Evolutionary conservation across 1,140 invertebrate species (phyloP).

Genomic region (Drosophila nannoptera): DNA sequence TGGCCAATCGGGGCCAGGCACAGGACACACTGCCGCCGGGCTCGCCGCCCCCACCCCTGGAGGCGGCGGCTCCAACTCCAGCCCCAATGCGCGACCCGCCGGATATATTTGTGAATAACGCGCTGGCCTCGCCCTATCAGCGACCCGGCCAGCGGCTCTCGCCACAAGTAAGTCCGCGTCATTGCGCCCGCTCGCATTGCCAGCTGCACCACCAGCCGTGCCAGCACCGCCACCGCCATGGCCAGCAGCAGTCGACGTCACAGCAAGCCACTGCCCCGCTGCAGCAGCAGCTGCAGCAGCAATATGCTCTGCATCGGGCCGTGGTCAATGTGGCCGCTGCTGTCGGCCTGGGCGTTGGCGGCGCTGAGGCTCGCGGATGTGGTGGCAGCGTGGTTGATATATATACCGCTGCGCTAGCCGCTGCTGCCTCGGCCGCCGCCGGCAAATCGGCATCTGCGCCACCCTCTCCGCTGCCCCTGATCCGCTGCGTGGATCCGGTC

Average conservation of each 20-base stretch:
- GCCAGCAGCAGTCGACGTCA: constrained; percentile 27
- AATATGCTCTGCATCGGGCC: constrained; percentile 58
- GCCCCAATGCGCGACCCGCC: constrained; percentile 58
- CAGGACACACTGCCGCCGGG: constrained; percentile 50
- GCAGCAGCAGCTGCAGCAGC: constrained; percentile 23
- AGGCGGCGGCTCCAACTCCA: constrained; percentile 6
- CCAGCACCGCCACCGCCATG: constrained; percentile 38
- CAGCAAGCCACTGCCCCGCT: not conserved
- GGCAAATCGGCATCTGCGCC: constrained; percentile 37
- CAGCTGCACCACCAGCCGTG: constrained; percentile 32
- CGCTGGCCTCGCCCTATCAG: constrained; percentile 70
- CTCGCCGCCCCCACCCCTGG: constrained; percentile 55
- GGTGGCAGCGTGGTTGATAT: constrained; percentile 61
- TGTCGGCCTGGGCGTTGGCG: constrained; percentile 53
- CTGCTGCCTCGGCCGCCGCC: constrained; percentile 51
- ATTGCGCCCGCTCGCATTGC: constrained; percentile 53
- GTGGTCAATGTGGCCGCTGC: constrained; percentile 68
- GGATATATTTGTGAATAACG: constrained; percentile 75
- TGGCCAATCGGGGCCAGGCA: constrained; percentile 61
- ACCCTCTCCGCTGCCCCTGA: constrained; percentile 40
- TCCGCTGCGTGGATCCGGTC: constrained; percentile 58
- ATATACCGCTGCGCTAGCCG: constrained; percentile 61
- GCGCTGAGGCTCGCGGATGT: constrained; percentile 12
- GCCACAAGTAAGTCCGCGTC: constrained; percentile 76
- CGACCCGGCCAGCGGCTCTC: constrained; percentile 50